Base-by-base conservation (phyloP, 1,140 invertebrate genomes). In the Triops cancriformis region DNA sequence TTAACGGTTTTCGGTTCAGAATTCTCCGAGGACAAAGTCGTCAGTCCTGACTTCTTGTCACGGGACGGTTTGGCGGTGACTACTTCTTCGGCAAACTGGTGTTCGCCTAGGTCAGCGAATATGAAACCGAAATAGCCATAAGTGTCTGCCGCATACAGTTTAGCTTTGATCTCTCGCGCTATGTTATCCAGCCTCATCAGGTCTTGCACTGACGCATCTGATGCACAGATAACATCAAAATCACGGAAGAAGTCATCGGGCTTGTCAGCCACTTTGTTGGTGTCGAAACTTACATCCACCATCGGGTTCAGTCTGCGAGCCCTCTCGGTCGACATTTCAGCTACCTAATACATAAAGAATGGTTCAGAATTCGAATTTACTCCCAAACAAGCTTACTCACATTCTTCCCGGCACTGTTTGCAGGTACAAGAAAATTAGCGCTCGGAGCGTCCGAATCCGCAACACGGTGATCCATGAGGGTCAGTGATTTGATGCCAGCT, bases 101-200 rank as follows among this genome's bases (percentile, higher is more conserved):
- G 94, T 41, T 90, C 88, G 51, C 91, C 90, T 18, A 98, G 88
- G 87, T 99, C 96, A 42, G 92, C 88, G 85, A 98, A 97, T 81
- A 91, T 91, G 85, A 92, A 98, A 1, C 97, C 96, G 87, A 94
- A 94, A 83, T 91, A 92, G 74, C 98, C 98, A 91, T 92, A 98
- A 23, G 97, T 93, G 86, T 96, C 94, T 0, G 93, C 93, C 82
- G 91, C 91, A 82, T 95, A 93, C 82, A 98, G 96, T 82, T 94
- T 92, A 1, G 96, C 90, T 26, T 90, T 90, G 45, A 90, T 87
- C 26, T 91, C 88, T 26, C 91, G 89, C 82, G 96, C 98, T 73
- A 92, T 89, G 12, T 88, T 86, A 84, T 98, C 92, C 1, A 98
- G 88, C 80, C 89, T 88, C 31, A 91, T 85, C 23, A 96, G 85